phyloP scores from a whole-genome alignment of 2,797 vertebrate species.

The Bothrops alternatus region DNA sequence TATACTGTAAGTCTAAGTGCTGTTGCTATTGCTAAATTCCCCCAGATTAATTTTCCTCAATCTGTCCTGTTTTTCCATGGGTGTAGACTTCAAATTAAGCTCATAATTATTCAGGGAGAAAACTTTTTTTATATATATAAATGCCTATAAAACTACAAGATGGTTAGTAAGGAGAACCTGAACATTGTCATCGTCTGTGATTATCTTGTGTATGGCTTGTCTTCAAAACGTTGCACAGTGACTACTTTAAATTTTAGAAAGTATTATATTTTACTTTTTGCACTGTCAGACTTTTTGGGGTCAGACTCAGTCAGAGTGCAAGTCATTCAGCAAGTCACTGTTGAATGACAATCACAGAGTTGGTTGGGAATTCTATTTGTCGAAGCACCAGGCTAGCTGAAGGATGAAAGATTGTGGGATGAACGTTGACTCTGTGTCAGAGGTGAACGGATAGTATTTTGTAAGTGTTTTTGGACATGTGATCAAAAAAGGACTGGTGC shows the following conservation, averaged over 20 bases:
- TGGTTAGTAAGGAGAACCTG: slow-evolving; percentile 28
- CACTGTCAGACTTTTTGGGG: not conserved
- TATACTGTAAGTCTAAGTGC: not conserved
- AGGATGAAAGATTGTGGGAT: not conserved
- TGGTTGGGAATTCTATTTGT: not conserved
- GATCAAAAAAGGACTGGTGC: not conserved
- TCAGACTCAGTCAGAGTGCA: not conserved
- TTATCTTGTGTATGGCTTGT: not conserved
- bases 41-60: not conserved
- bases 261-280: not conserved
- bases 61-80: not conserved
- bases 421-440: not conserved
- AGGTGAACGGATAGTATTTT: not conserved
- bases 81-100: not conserved
- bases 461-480: not conserved
- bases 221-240: not conserved
- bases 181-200: not conserved
- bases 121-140: not conserved
- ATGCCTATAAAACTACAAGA: slow-evolving; percentile 54
- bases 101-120: slow-evolving; percentile 11
- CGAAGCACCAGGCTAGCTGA: not conserved
- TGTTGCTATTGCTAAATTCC: not conserved
- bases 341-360: not conserved
- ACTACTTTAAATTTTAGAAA: not conserved
- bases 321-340: not conserved